Percentiles rank a stretch among this genome's conserved stretches.
Evolutionary conservation across 2,113 vertebrate species (phyloP).

Genomic region (Morone saxatilis): DNA sequence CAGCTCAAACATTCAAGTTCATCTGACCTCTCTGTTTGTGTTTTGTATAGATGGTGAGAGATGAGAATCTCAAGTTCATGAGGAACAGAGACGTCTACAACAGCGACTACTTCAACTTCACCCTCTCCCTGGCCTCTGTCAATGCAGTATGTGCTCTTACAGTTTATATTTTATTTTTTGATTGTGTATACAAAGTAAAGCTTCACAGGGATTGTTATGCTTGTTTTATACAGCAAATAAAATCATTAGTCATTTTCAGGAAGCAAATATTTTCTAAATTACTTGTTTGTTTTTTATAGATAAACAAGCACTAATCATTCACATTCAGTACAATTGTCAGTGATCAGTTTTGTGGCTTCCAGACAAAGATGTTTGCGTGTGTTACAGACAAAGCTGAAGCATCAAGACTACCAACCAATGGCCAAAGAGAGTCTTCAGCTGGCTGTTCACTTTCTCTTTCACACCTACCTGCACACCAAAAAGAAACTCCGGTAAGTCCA

Average conservation of each 20-base stretch:
- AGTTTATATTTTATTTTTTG: neutral
- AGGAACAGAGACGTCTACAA: conserved; percentile 98
- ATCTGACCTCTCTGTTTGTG: neutral
- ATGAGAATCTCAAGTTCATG: conserved; percentile 99
- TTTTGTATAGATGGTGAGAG: conserved; percentile 92
- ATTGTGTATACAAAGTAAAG: too few species aligned
- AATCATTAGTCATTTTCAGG: neutral
- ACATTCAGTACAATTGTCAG: neutral
- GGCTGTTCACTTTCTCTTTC: conserved; percentile 96
- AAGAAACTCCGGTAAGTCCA: conserved; percentile 94
- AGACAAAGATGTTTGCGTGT: conserved; percentile 70
- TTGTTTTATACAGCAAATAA: neutral
- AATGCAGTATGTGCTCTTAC: conserved; percentile 88
- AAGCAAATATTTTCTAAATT: too few species aligned
- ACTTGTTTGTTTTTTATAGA: too few species aligned
- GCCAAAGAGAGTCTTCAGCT: conserved; percentile 95
- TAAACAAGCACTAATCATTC: neutral
- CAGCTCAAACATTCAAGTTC: neutral
- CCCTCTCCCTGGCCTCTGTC: conserved; percentile 94
- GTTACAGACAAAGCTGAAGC: conserved; percentile 95
- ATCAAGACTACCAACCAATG: conserved; percentile 95
- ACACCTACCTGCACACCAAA: conserved; percentile 98
- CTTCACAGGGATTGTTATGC: too few species aligned
- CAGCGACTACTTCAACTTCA: conserved; percentile 98
- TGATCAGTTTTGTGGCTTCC: neutral